Percentiles rank a stretch among this genome's conserved stretches.
Conservation (phyloP, 2,113 vertebrate genomes). For the Cheirogaleus medius region DNA sequence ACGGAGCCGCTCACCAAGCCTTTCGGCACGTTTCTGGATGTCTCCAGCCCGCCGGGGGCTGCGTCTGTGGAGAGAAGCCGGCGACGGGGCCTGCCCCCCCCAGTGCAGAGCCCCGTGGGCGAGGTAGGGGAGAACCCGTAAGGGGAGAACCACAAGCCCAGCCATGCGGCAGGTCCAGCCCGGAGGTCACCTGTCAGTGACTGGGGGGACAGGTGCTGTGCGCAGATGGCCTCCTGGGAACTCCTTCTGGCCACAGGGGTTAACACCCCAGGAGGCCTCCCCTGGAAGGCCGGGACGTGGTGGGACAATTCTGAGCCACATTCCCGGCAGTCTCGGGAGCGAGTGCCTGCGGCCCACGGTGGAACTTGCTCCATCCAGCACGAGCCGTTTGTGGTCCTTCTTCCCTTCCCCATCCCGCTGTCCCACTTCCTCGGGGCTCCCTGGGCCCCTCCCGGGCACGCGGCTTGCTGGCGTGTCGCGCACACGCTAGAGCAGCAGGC, state of each 20-base stretch:
- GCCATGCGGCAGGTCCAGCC: fast-evolving
- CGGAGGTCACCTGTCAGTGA: not conserved
- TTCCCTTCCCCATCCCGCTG: not conserved
- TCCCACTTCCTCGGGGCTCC: not conserved
- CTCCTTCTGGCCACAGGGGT: not conserved
- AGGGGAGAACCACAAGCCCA: fast-evolving
- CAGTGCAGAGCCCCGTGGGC: not conserved
- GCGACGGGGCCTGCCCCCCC: not conserved
- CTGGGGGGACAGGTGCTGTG: not conserved
- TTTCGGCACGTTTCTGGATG: fast-evolving
- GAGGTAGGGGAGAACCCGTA: not conserved
- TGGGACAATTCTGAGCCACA: not conserved
- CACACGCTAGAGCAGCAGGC: not conserved
- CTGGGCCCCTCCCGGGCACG: not conserved
- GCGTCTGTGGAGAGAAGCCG: fast-evolving
- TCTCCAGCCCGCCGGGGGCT: no score
- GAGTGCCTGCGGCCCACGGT: fast-evolving
- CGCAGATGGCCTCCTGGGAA: not conserved
- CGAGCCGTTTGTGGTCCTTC: fast-evolving
- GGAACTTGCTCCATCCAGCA: not conserved
- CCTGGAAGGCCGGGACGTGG: fast-evolving
- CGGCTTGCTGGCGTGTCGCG: not conserved
- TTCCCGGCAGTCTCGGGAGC: fast-evolving
- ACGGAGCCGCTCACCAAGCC: fast-evolving
- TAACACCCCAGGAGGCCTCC: not conserved